Percentiles rank a stretch among this genome's conserved stretches.
Conservation (phyloP, 2,888 invertebrate species). For the Epinotia ramella region DNA sequence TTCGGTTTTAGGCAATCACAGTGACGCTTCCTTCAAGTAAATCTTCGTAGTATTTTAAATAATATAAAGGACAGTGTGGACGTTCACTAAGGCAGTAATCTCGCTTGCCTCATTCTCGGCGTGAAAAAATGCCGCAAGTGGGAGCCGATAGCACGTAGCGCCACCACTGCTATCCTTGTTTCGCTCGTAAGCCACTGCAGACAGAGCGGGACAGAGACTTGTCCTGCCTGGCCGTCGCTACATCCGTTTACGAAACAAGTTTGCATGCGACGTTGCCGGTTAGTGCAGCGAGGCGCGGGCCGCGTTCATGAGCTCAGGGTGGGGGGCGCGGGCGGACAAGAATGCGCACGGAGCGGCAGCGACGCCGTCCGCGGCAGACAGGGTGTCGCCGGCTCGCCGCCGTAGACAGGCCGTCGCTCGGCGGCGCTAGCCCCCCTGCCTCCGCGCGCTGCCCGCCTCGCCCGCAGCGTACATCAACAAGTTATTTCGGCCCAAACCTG, state of each 20-base stretch:
- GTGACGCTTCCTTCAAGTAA: neutral
- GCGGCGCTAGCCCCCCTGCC: conserved; percentile 78
- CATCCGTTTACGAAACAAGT: conserved; percentile 91
- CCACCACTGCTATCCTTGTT: conserved; percentile 78
- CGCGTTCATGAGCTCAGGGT: conserved; percentile 70
- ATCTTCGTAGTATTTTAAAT: conserved; percentile 3
- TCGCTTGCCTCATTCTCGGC: conserved; percentile 88
- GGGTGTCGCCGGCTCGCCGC: conserved; percentile 95
- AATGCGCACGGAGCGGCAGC: conserved; percentile 87
- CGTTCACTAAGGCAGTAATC: conserved; percentile 81
- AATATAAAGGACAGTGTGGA: conserved; percentile 66
- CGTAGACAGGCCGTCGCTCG: conserved; percentile 92
- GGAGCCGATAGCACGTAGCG: conserved; percentile 86
- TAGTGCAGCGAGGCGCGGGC: conserved; percentile 78
- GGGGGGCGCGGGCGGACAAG: conserved; percentile 81
- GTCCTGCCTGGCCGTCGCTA: conserved; percentile 85
- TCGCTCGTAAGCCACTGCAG: conserved; percentile 52
- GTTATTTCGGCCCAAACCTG: conserved; percentile 80
- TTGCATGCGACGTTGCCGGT: conserved; percentile 86
- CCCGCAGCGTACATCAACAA: conserved; percentile 83
- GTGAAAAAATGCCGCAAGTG: conserved; percentile 88
- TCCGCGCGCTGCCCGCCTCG: conserved; percentile 56
- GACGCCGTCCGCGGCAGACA: conserved; percentile 94
- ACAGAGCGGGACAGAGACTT: conserved; percentile 65
- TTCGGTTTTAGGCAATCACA: too few relatives aligned